Evolutionary conservation across 2,797 vertebrate species (phyloP), one percentile per base, ranked within the genome.

Genomic region (Danio jaintianensis): DNA sequence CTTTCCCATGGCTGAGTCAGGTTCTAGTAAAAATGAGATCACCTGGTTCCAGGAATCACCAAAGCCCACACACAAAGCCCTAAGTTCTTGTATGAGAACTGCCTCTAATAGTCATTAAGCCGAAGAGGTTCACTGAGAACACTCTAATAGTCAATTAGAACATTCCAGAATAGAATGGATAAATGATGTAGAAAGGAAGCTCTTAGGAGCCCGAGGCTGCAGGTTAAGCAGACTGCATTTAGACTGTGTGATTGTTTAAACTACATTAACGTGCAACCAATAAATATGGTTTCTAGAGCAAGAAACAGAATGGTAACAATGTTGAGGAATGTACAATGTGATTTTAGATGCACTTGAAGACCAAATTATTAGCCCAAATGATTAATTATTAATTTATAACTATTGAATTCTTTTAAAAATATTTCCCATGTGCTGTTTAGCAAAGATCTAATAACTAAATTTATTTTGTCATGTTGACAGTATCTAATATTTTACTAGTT

Each of bases 11-110:
- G 18, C 64, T 18, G 58, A 62, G 52, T 77, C 36, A 47, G 68
- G 72, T 56, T 72, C 45, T 72, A 36, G 29, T 71, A 78, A 71
- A 64, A 77, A 20, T 71, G 76, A 79, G 62, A 70, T 71, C 78
- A 70, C 81, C 81, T 80, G 70, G 50, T 83, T 85, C 68, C 73
- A 81, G 80, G 72, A 74, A 84, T 55, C n/a, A 55, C 61, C 15
- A 36, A 29, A 47, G 74, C 68, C 79, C 82, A 62, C 78, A 83
- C 82, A 69, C 78, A 52, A 56, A 50, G 74, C 29, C 55, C 13
- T 53, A 29, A 53, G 29, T 20, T 62, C 18, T n/a, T 61, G 43
- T 70, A 66, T 48, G 36, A 62, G 77, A 82, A 64, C 70, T 66
- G 12, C 29, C 45, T 70, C 67, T 52, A 66, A 63, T 61, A 66